These are phyloP conservation scores for Stenurella melanura DNA, from an alignment of 2,888 invertebrate genomes.

Conservation along the genomic window DNA sequence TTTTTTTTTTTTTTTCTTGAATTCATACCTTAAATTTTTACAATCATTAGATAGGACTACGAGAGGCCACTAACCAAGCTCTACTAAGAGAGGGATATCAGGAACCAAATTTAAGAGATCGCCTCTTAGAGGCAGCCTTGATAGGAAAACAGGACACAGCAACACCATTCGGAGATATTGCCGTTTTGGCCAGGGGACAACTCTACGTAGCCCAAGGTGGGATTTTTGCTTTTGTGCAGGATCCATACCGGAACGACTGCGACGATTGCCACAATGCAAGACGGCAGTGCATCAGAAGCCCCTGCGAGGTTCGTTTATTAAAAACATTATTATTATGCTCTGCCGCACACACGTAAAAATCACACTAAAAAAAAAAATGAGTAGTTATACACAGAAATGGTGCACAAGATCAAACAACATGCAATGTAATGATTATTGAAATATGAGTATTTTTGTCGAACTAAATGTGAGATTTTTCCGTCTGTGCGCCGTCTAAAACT, in stretches of 20 bases:
- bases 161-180: conserved; percentile 79
- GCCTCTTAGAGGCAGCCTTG: conserved; percentile 62
- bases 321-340: no score
- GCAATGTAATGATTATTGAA: no score
- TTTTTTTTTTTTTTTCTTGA: no score
- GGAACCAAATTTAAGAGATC: conserved; percentile 72
- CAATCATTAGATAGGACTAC: conserved; percentile 72
- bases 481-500: no score
- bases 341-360: no score
- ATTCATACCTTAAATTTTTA: not conserved
- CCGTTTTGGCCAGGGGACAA: conserved; percentile 80
- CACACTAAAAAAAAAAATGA: no score
- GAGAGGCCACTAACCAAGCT: conserved; percentile 81
- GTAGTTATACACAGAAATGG: no score
- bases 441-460: no score
- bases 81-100: conserved; percentile 77
- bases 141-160: conserved; percentile 70
- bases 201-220: conserved; percentile 75
- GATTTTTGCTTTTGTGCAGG: conserved; percentile 75
- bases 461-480: no score
- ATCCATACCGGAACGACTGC: conserved; percentile 71
- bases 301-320: conserved; percentile 47
- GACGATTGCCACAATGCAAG: conserved; percentile 72
- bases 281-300: conserved; percentile 48
- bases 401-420: no score